These are phyloP conservation scores for Gephyroberyx darwinii DNA, from an alignment of 2,797 vertebrate genomes.

Conservation along the genomic window DNA sequence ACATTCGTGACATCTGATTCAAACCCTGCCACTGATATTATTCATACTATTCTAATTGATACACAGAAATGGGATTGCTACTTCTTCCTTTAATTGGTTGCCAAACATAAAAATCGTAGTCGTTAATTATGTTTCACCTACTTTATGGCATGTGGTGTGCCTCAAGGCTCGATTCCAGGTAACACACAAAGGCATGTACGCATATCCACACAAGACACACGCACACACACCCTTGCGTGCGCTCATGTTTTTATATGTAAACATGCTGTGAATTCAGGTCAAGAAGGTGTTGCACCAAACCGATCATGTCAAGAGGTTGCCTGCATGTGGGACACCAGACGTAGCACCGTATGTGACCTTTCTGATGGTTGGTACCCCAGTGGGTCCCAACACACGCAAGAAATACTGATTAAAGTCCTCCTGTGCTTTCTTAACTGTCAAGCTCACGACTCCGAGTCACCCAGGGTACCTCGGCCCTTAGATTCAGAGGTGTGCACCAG, in stretches of 20 bases:
- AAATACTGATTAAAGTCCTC: conserved; percentile 60
- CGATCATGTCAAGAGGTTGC: conserved; percentile 9
- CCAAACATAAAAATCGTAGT: conserved; percentile 25
- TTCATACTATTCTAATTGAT: conserved; percentile 8
- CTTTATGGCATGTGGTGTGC: conserved; percentile 16
- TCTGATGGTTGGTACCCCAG: conserved; percentile 27
- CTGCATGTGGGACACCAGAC: conserved; percentile 39
- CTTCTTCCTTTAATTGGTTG: conserved; percentile 20
- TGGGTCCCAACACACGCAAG: conserved; percentile 45
- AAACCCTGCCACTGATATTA: conserved; percentile 4
- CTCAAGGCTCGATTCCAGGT: not conserved
- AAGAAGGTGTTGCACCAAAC: conserved; percentile 18
- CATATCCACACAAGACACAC: not conserved
- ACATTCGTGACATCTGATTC: too few relatives aligned
- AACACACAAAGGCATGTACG: not conserved
- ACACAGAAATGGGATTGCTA: conserved; percentile 33
- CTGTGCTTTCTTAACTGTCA: conserved; percentile 54
- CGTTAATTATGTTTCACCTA: conserved; percentile 31
- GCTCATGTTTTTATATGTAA: too few relatives aligned
- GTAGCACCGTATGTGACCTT: conserved; percentile 48
- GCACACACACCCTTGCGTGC: not conserved
- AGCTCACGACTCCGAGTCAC: conserved; percentile 52
- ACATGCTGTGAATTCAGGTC: conserved; percentile 17
- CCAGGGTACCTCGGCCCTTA: conserved; percentile 62
- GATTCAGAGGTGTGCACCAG: conserved; percentile 67